Percentiles rank a stretch among this genome's conserved stretches.
Conservation (phyloP, 1,140 invertebrate genomes). For the Tetramorium alpestre region DNA sequence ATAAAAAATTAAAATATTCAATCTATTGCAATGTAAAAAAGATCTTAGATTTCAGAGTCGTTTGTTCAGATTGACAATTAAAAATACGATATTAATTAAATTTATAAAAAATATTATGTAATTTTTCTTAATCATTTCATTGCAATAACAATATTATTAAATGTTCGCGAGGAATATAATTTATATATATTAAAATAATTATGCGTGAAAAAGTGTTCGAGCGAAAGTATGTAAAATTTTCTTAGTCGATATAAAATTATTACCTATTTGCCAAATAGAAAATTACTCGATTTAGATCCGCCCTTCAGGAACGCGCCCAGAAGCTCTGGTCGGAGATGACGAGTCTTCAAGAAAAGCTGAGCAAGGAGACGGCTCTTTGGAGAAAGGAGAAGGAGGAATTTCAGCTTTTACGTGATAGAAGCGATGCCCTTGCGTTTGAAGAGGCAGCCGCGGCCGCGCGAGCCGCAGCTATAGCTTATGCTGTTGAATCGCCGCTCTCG, state of each 20-base stretch:
- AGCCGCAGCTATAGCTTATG: slow-evolving; percentile 72
- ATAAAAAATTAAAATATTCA: not conserved
- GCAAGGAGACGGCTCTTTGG: slow-evolving; percentile 66
- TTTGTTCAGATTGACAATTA: not conserved
- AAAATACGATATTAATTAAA: not conserved
- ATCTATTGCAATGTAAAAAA: too few relatives aligned
- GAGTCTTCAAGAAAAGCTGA: slow-evolving; percentile 59
- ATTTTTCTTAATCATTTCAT: too few relatives aligned
- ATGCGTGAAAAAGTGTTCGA: too few relatives aligned
- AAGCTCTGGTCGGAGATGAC: slow-evolving; percentile 56
- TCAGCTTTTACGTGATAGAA: slow-evolving; percentile 64
- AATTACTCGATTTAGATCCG: slow-evolving; percentile 46
- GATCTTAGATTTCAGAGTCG: too few relatives aligned
- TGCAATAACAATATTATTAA: too few relatives aligned
- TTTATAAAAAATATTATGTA: not conserved
- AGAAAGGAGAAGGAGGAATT: slow-evolving; percentile 71
- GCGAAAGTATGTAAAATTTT: not conserved
- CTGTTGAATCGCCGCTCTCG: slow-evolving; percentile 70
- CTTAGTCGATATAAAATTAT: not conserved
- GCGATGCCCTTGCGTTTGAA: slow-evolving; percentile 67
- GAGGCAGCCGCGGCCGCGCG: slow-evolving; percentile 73
- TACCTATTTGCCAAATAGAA: not conserved
- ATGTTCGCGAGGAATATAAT: too few relatives aligned
- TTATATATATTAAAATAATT: too few relatives aligned
- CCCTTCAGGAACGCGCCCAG: slow-evolving; percentile 65